phyloP scores from a whole-genome alignment of 2,113 vertebrate species.

The Crotophaga sulcirostris region DNA sequence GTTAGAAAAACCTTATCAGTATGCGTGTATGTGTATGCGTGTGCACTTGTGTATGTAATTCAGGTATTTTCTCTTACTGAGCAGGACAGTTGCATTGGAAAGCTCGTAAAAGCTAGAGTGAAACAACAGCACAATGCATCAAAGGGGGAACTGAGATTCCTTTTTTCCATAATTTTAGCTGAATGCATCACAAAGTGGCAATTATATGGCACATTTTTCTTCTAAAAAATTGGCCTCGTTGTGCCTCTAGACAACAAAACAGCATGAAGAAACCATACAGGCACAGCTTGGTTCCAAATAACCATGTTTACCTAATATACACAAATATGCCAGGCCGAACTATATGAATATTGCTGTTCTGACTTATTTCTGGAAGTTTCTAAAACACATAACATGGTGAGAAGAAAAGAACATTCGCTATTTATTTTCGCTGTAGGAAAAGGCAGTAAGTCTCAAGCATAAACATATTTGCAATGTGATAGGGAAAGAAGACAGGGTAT shows the following conservation, averaged over 20 bases:
- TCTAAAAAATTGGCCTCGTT: constrained; percentile 63
- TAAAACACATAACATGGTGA: background rate
- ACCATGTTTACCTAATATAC: constrained; percentile 70
- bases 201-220: constrained; percentile 69
- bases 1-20: constrained; percentile 55
- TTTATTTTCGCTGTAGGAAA: constrained; percentile 35
- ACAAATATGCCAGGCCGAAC: constrained; percentile 66
- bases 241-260: constrained; percentile 68
- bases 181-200: constrained; percentile 62
- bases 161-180: constrained; percentile 58
- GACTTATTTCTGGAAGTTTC: constrained; percentile 67
- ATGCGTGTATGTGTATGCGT: background rate
- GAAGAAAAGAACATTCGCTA: constrained; percentile 22
- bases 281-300: constrained; percentile 67
- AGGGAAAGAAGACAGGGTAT: constrained; percentile 20
- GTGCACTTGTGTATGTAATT: constrained; percentile 38
- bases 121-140: constrained; percentile 44
- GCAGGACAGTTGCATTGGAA: background rate
- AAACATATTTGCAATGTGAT: constrained; percentile 26
- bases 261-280: constrained; percentile 62
- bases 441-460: constrained; percentile 31
- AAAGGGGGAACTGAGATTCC: background rate
- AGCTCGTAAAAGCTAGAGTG: constrained; percentile 18
- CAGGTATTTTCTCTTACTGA: constrained; percentile 59
- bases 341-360: constrained; percentile 51